A percentile compares a stretch with the other conserved stretches of the same genome.
These are phyloP conservation scores for Cyanistes caeruleus DNA, from an alignment of 2,113 vertebrate genomes.

Conservation along the genomic window DNA sequence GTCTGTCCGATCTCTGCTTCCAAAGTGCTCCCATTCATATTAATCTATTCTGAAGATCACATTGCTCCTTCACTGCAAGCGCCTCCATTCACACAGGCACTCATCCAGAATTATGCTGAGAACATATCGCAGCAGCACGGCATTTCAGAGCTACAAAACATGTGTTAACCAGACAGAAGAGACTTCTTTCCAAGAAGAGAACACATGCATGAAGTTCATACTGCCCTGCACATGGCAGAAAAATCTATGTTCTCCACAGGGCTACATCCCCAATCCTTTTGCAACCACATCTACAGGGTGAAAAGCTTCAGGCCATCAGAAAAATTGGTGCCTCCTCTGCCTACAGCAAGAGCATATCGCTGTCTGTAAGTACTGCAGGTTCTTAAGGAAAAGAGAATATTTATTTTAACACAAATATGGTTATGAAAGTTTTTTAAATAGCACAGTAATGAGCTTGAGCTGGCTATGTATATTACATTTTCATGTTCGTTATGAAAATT, in stretches of 20 bases:
- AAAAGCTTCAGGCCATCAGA: not conserved
- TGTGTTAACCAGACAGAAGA: not conserved
- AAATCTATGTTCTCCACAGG: not conserved
- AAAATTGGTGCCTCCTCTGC: not conserved
- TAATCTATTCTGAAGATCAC: not conserved
- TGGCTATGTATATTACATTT: not conserved
- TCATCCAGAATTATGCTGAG: slow-evolving; percentile 21
- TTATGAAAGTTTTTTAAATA: slow-evolving; percentile 11
- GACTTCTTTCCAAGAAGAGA: not conserved
- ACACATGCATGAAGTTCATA: slow-evolving; percentile 4
- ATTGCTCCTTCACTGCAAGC: not conserved
- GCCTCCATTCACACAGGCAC: slow-evolving; percentile 26
- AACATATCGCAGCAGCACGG: slow-evolving; percentile 26
- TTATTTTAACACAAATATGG: not conserved
- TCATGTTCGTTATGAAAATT: not conserved
- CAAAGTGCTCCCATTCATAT: slow-evolving; percentile 1
- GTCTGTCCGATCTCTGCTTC: not conserved
- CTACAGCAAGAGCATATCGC: not conserved
- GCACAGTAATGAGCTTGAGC: not conserved
- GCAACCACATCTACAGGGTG: not conserved
- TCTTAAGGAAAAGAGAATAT: not conserved
- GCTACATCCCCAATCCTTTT: not conserved
- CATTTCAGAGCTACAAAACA: not conserved
- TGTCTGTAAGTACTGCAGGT: not conserved
- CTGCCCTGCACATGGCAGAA: fast-evolving